phyloP scores from a whole-genome alignment of 2,888 invertebrate species.

The Drosophila niveifrons region DNA sequence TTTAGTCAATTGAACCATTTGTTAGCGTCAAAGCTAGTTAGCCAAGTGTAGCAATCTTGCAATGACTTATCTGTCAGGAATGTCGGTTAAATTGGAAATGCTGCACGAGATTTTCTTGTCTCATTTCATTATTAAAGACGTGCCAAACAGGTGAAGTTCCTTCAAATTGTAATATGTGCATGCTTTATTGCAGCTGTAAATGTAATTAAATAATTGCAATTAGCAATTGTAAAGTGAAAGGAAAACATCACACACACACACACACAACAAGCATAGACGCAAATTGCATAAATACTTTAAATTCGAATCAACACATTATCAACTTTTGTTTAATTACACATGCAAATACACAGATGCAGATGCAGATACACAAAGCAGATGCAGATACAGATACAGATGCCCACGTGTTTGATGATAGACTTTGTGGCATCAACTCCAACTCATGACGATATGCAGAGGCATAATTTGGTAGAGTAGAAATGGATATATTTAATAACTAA shows the following conservation, averaged over 20 bases:
- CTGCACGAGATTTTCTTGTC: conserved; percentile 15
- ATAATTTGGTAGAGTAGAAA: conserved; percentile 65
- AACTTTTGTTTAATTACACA: conserved; percentile 75
- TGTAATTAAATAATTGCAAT: conserved; percentile 73
- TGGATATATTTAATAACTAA: conserved; percentile 75
- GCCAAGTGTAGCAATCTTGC: background rate
- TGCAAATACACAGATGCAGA: conserved; percentile 36
- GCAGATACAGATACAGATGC: conserved; percentile 18
- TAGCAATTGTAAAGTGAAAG: conserved; percentile 34
- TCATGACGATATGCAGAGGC: background rate
- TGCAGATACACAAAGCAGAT: conserved; percentile 13
- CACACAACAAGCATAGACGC: conserved; percentile 17
- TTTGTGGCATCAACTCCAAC: conserved; percentile 4
- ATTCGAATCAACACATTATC: conserved; percentile 74
- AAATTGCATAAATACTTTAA: conserved; percentile 69
- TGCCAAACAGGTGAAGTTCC: background rate
- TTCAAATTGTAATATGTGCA: background rate
- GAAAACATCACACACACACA: conserved; percentile 27
- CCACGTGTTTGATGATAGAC: conserved; percentile 17
- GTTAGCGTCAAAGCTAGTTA: conserved; percentile 36
- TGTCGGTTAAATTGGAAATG: conserved; percentile 18
- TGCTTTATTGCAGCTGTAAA: conserved; percentile 37
- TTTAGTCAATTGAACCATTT: conserved; percentile 35
- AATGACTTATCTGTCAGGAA: conserved; percentile 25
- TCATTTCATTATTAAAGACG: conserved; percentile 3